Evolutionary conservation across 1,140 invertebrate genomes (phyloP).

Genomic region (Temnothorax curvispinosus): DNA sequence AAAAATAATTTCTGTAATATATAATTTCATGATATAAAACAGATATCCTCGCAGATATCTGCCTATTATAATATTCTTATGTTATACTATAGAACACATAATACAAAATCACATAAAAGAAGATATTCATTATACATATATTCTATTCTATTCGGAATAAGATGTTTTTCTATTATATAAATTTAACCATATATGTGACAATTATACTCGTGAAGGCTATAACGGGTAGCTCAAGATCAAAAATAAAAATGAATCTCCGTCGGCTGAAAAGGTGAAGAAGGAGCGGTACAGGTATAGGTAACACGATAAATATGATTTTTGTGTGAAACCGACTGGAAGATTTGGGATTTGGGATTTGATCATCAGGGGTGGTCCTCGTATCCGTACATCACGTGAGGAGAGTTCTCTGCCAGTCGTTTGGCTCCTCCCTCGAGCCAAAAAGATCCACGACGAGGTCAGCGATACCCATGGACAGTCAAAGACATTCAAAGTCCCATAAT

Average conservation of each 20-base stretch:
- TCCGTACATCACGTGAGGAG: slow-evolving; percentile 80
- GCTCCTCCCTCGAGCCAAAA: slow-evolving; percentile 67
- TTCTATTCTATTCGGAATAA: slow-evolving; percentile 57
- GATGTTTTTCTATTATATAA: slow-evolving; percentile 77
- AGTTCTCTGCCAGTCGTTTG: slow-evolving; percentile 71
- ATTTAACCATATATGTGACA: slow-evolving; percentile 78
- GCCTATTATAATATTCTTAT: background rate
- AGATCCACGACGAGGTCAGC: slow-evolving; percentile 59
- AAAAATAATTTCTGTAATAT: background rate
- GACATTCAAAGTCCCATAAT: slow-evolving; percentile 70
- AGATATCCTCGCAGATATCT: background rate
- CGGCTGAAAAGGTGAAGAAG: slow-evolving; percentile 60
- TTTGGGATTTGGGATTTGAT: slow-evolving; percentile 76
- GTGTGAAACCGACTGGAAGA: slow-evolving; percentile 82
- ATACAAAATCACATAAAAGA: background rate
- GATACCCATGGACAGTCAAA: slow-evolving; percentile 67
- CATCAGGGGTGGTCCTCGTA: slow-evolving; percentile 83
- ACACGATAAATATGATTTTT: slow-evolving; percentile 83
- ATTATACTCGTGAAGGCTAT: slow-evolving; percentile 79
- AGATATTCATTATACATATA: slow-evolving; percentile 42
- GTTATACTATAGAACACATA: background rate
- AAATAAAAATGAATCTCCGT: slow-evolving; percentile 63
- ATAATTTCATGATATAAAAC: background rate
- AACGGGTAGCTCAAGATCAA: slow-evolving; percentile 73
- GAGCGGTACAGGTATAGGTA: slow-evolving; percentile 75